Conservation (phyloP, 2,113 vertebrate genomes). For the Siphamia tubifer region DNA sequence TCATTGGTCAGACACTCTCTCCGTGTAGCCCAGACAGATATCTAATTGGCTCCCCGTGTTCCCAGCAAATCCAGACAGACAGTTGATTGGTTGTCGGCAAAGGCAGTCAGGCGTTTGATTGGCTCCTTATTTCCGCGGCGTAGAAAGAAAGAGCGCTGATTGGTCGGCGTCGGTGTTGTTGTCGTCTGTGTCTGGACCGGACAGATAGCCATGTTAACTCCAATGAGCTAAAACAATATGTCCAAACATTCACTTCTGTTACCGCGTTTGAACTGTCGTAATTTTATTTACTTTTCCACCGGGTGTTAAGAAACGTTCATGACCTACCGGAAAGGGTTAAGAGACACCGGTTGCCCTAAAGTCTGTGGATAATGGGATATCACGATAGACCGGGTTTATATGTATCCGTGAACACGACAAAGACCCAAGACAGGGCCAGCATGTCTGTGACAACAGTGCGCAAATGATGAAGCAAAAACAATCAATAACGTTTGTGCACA, state of each 20-base stretch:
- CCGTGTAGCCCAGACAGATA: background rate
- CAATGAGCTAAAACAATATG: constrained; percentile 28
- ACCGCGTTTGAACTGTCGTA: background rate
- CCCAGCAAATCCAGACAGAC: constrained; percentile 35
- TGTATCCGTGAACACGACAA: constrained; percentile 34
- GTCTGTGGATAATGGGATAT: background rate
- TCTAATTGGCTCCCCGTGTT: constrained; percentile 29
- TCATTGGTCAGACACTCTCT: constrained; percentile 67
- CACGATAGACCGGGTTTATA: background rate
- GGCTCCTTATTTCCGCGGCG: constrained; percentile 52
- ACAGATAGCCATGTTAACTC: constrained; percentile 60
- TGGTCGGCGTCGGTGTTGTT: constrained; percentile 73
- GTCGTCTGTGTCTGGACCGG: constrained; percentile 80
- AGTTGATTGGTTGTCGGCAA: constrained; percentile 22
- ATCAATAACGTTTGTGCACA: too few relatives aligned
- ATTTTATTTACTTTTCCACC: too few relatives aligned
- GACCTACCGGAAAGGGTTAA: too few relatives aligned
- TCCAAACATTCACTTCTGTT: background rate
- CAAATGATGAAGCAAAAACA: too few relatives aligned
- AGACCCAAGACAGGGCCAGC: constrained; percentile 5
- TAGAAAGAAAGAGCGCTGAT: constrained; percentile 30
- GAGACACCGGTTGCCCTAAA: too few relatives aligned
- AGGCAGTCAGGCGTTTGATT: constrained; percentile 14
- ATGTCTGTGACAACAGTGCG: constrained; percentile 4
- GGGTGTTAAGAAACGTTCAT: too few relatives aligned